Conservation (phyloP, 2,797 vertebrate genomes). For the Pipistrellus pipistrellus region DNA sequence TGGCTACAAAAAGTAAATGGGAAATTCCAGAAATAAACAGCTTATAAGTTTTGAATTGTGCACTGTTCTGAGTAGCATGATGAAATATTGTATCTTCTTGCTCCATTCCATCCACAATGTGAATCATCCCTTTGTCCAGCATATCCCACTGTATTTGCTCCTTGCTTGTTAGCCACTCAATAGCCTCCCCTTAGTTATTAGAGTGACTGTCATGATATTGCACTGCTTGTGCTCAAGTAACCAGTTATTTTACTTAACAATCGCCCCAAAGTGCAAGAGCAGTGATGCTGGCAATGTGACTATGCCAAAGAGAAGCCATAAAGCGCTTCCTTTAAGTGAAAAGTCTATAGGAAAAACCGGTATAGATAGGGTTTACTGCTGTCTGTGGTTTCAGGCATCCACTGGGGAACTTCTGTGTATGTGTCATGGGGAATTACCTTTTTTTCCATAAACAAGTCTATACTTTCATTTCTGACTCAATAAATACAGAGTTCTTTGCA, state of each 20-base stretch:
- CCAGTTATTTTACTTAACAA: background rate
- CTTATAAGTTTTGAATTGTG: background rate
- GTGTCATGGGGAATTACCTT: background rate
- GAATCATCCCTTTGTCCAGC: background rate
- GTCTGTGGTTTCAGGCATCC: background rate
- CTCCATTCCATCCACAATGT: background rate
- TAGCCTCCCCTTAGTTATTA: background rate
- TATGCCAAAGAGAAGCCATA: background rate
- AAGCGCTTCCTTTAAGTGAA: background rate
- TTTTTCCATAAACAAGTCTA: background rate
- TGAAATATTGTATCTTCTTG: background rate
- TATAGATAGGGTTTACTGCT: too few relatives aligned
- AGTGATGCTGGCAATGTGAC: background rate
- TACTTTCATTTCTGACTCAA: background rate
- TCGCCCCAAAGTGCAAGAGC: background rate
- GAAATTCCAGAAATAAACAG: background rate
- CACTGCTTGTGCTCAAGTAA: background rate
- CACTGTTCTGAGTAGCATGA: background rate
- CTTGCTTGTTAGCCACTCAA: background rate
- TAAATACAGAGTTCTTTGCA: background rate
- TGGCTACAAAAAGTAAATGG: background rate
- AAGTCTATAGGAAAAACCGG: background rate
- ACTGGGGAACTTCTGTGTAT: too few relatives aligned
- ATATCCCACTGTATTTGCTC: background rate
- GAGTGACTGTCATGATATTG: background rate